Evolutionary conservation across 2,888 invertebrate species (phyloP).

Genomic region (Megaustenia siamemsis): DNA sequence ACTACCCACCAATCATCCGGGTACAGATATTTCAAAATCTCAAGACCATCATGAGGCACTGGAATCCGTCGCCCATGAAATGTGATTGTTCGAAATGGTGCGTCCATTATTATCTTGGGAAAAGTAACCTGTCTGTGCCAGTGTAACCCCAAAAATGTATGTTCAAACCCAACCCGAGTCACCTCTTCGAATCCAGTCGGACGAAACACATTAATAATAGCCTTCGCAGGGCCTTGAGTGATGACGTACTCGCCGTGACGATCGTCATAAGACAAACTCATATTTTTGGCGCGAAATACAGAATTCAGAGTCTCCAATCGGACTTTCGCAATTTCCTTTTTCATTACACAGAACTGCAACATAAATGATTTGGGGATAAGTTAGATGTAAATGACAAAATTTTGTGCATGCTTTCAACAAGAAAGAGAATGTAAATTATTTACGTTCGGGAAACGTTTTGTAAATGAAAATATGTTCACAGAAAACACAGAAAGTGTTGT

Average conservation of each 20-base stretch:
- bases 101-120: slow-evolving; percentile 81
- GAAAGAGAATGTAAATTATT: not conserved
- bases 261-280: slow-evolving; percentile 81
- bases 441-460: no score
- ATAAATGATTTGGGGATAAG: not conserved
- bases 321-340: slow-evolving; percentile 32
- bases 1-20: slow-evolving; percentile 83
- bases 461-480: no score
- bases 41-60: slow-evolving; percentile 83
- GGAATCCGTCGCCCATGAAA: slow-evolving; percentile 78
- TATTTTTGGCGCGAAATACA: slow-evolving; percentile 33
- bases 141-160: slow-evolving; percentile 82
- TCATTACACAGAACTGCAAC: slow-evolving; percentile 45
- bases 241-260: slow-evolving; percentile 82
- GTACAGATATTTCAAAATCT: slow-evolving; percentile 84
- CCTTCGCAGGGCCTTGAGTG: slow-evolving; percentile 75
- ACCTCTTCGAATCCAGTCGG: slow-evolving; percentile 64
- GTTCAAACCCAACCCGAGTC: slow-evolving; percentile 82
- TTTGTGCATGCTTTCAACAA: no score
- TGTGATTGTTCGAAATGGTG: slow-evolving; percentile 81
- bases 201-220: slow-evolving; percentile 81
- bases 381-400: no score
- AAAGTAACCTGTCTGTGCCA: slow-evolving; percentile 80
- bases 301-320: not conserved
- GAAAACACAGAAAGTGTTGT: not conserved